A percentile compares a stretch with the other conserved stretches of the same genome.
These are phyloP conservation scores for Choloepus hoffmanni DNA, from an alignment of 2,113 vertebrate species.

Conservation along the genomic window DNA sequence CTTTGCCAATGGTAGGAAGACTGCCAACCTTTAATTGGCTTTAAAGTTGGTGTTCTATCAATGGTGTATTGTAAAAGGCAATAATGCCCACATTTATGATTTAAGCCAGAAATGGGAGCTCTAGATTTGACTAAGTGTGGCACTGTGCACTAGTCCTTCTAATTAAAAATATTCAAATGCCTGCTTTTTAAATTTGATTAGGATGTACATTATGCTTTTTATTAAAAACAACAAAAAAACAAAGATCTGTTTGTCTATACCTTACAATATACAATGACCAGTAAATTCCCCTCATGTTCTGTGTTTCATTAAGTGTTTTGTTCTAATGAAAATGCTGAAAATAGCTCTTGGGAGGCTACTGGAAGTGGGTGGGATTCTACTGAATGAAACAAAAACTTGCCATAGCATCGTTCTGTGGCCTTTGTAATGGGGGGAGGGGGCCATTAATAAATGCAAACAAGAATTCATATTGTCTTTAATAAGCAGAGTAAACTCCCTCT, in stretches of 20 bases:
- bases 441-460: constrained; percentile 32
- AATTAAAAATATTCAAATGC: constrained; percentile 78
- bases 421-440: neutral
- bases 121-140: constrained; percentile 73
- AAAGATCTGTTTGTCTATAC: constrained; percentile 69
- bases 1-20: constrained; percentile 84
- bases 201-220: constrained; percentile 68
- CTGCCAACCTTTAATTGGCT: constrained; percentile 87
- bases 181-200: constrained; percentile 56
- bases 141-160: constrained; percentile 68
- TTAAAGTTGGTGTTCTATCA: constrained; percentile 86
- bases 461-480: constrained; percentile 37
- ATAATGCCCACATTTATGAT: constrained; percentile 85
- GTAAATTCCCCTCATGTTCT: neutral
- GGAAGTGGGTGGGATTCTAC: neutral
- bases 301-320: constrained; percentile 27
- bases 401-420: neutral
- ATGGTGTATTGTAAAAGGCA: constrained; percentile 85
- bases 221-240: constrained; percentile 57
- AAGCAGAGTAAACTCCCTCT: neutral
- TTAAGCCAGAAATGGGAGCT: constrained; percentile 74
- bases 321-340: constrained; percentile 54
- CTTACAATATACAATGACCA: constrained; percentile 55
- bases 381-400: constrained; percentile 36
- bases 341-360: constrained; percentile 27